Percentiles rank a stretch among this genome's conserved stretches.
Evolutionary conservation across 2,113 vertebrate genomes (phyloP).

Genomic region (Hyperopisus bebe): DNA sequence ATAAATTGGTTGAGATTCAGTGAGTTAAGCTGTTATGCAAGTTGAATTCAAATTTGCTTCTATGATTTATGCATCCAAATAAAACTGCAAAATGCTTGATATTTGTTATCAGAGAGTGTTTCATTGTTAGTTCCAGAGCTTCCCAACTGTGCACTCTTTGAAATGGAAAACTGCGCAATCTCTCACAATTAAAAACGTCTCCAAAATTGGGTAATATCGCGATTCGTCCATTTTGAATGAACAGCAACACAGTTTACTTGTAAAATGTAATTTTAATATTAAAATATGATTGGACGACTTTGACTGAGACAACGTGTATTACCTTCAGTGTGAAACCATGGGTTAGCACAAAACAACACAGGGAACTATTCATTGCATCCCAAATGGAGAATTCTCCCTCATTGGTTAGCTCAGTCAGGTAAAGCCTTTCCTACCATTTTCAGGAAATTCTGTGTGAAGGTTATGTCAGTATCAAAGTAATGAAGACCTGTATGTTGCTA

Average conservation of each 20-base stretch:
- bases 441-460: not conserved
- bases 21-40: conserved; percentile 9
- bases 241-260: not conserved
- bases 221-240: not conserved
- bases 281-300: too few species aligned
- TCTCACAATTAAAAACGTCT: not conserved
- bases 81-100: not conserved
- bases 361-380: not conserved
- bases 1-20: conserved; percentile 12
- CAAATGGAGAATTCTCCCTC: not conserved
- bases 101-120: not conserved
- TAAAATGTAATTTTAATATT: not conserved
- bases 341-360: not conserved
- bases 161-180: not conserved
- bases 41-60: conserved; percentile 4
- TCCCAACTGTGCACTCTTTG: not conserved
- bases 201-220: not conserved
- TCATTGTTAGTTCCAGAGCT: not conserved
- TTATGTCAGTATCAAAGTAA: not conserved
- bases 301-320: not conserved
- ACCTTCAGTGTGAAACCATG: not conserved
- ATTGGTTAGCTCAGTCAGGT: not conserved
- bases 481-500: not conserved
- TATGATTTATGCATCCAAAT: conserved; percentile 10
- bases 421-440: not conserved